Conservation (phyloP, 2,113 vertebrate genomes). For the Tetraodon nigroviridis region DNA sequence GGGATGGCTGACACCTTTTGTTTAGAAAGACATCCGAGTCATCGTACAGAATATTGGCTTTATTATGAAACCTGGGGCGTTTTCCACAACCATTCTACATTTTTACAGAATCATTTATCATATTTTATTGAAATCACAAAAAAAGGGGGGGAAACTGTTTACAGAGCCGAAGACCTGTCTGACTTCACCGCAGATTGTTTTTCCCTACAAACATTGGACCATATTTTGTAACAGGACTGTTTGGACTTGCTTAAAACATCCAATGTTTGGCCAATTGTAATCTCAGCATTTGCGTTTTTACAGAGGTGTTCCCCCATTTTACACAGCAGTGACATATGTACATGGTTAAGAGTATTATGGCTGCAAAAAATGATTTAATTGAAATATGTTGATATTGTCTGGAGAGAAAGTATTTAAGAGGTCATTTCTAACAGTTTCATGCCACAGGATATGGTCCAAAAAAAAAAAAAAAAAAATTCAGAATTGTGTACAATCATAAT, state of each 20-base stretch:
- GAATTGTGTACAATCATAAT: conserved; percentile 70
- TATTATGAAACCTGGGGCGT: conserved; percentile 87
- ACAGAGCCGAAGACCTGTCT: conserved; percentile 64
- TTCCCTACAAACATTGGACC: conserved; percentile 67
- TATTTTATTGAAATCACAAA: conserved; percentile 55
- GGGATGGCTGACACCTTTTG: too few species aligned
- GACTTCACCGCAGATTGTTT: conserved; percentile 83
- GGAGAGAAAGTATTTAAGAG: neutral
- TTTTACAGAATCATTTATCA: conserved; percentile 76
- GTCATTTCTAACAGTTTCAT: conserved; percentile 10
- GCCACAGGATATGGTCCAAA: conserved; percentile 33
- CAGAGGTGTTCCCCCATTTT: neutral
- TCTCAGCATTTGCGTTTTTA: neutral
- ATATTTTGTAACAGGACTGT: neutral
- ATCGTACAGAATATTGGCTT: conserved; percentile 86
- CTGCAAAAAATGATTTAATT: neutral
- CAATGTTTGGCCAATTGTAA: neutral
- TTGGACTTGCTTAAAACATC: too few species aligned
- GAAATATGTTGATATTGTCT: neutral
- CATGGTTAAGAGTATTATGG: neutral
- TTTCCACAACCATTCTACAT: conserved; percentile 80
- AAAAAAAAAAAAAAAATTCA: conserved; percentile 20
- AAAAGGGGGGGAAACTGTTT: conserved; percentile 25
- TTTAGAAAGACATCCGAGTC: conserved; percentile 24
- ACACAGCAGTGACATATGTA: neutral